Base-by-base conservation (phyloP, 2,797 vertebrate species). In the Kryptopterus vitreolus region DNA sequence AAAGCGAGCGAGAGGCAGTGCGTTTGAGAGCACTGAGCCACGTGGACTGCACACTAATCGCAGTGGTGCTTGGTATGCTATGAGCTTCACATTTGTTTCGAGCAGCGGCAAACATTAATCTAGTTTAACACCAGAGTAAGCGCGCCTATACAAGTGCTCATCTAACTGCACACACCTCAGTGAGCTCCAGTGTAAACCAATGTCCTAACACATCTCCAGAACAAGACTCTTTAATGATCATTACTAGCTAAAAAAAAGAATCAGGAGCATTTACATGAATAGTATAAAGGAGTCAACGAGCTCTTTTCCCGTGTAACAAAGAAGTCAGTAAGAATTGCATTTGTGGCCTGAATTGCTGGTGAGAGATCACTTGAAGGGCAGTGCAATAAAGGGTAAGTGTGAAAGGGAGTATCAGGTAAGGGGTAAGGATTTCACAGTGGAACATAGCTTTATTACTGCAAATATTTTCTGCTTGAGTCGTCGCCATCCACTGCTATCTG, bases 21-120 rank as follows among this genome's bases (percentile, higher is more conserved):
- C 74, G 78, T 62, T 74, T 80, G 69, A 65, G 66, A 66, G 81
- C 61, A 68, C 52, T 84, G 75, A 55, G 62, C 80, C 90, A 90
- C 84, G 77, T 92, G 90, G 86, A 81, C 79, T 89, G 91, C 91
- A 94, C 93, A 87, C 88, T 91, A 90, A 93, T 92, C 87, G 88
- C 81, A 82, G 82, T 82, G 78, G 85, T 86, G 85, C 85, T 82
- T 84, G 88, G 88, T 91, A 86, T 87, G 83, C 83, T 79, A 85
- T 72, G 70, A 84, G 85, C 75, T 65, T 76, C 81, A 80, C 80
- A 69, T 82, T 86, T 85, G 83, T 86, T 87, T 82, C 46, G 75
- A 83, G 72, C 83, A 81, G 83, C 24, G 31, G 68, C 48, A 69
- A 84, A 82, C 63, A 57, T 82, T 86, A 86, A 86, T 86, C 83